Base-by-base conservation (phyloP, 1,140 invertebrate genomes). In the Popillia japonica region DNA sequence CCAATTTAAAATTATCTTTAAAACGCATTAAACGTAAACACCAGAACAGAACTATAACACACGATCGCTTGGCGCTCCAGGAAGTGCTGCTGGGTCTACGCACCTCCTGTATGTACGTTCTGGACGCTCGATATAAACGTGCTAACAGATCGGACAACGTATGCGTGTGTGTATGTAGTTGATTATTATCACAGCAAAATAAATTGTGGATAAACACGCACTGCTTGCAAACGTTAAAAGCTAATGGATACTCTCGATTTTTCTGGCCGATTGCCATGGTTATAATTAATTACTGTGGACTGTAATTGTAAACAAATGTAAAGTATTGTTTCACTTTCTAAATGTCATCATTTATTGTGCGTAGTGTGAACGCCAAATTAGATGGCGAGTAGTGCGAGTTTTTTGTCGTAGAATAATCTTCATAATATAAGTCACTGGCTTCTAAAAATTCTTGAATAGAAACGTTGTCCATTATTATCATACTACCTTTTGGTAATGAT, bases 161-260 rank as follows among this genome's bases (percentile, higher is more conserved):
- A 34, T 34, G 27, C 4, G 4, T 34, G 27, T 34, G 4, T 34
- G 27, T 34, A 34, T 34, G 4, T 34, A 55, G 3, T 17, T 17
- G 48, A 55, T 55, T 17, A 55, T 55, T 55, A 55, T 55, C 48
- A 17, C n/a, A 55, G 17, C 14, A 55, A 55, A 55, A 55, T 55
- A 55, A 55, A 55, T 55, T 17, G 48, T 17, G n/a, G 17, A 55
- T 55, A 17, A 55, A 55, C 48, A 17, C 17, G n/a, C 17, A 55
- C n/a, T 55, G 17, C 14, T 55, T 17, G 48, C 11, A 17, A 55
- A 55, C n/a, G 14, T 17, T 55, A 55, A 55, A 55, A 55, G 48
- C 48, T 55, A 55, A 55, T 55, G 48, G 48, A 55, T 55, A 55
- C 48, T 55, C 17, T 55, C 48, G 48, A 14, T 55, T 55, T 55